These are phyloP conservation scores for Strongylocentrotus purpuratus DNA, from an alignment of 35 echinoderm and acorn worm genomes.

Conservation along the genomic window DNA sequence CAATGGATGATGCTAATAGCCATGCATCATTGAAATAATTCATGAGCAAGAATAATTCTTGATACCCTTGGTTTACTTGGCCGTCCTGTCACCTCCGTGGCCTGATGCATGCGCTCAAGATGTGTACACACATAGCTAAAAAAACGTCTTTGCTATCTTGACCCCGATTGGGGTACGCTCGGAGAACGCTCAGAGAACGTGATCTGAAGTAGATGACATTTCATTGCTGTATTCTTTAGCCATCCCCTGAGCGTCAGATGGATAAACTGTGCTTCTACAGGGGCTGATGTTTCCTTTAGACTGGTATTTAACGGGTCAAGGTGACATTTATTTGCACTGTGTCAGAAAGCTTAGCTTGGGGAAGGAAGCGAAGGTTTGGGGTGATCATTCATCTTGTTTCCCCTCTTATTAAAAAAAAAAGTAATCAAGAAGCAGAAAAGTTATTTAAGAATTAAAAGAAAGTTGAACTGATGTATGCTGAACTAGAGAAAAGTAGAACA, in stretches of 20 bases:
- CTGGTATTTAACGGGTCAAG: background rate
- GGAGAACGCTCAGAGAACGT: background rate
- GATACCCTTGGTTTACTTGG: background rate
- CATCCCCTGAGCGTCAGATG: background rate
- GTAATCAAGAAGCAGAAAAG: too few species aligned
- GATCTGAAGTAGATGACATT: constrained; percentile 1
- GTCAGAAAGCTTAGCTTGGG: background rate
- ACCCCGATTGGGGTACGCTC: background rate
- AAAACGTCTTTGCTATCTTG: background rate
- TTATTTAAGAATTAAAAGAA: too few species aligned
- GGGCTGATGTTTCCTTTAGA: background rate
- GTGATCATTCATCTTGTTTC: background rate
- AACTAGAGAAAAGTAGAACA: too few species aligned
- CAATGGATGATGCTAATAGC: too few species aligned
- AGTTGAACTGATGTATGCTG: too few species aligned
- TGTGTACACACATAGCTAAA: background rate
- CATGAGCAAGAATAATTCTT: background rate
- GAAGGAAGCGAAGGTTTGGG: background rate
- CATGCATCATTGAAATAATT: too few species aligned
- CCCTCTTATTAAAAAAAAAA: background rate
- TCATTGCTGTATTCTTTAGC: constrained; percentile 1
- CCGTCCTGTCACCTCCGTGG: too few species aligned
- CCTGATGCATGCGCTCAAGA: background rate
- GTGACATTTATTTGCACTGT: background rate
- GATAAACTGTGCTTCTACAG: background rate